phyloP scores from a whole-genome alignment of 2,113 vertebrate species.

The Elephas maximus region DNA sequence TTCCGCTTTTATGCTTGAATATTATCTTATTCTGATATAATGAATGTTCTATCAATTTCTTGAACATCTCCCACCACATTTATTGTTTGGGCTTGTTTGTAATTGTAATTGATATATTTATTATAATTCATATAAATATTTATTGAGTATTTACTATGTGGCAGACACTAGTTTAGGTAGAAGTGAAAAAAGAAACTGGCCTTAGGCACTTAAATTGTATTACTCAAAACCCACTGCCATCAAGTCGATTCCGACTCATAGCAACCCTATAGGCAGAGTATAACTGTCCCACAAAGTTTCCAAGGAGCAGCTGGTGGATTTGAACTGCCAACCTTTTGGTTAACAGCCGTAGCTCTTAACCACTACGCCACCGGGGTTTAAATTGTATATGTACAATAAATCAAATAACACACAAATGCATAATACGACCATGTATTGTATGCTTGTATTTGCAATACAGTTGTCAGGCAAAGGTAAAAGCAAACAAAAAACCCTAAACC shows the following conservation, averaged over 20 bases:
- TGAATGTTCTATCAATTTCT: background rate
- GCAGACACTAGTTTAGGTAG: background rate
- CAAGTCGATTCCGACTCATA: too few species aligned
- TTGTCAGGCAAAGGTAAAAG: background rate
- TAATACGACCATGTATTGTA: too few species aligned
- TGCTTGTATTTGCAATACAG: background rate
- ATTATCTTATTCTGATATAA: slow-evolving; percentile 4
- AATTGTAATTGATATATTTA: background rate
- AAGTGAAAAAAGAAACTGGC: background rate
- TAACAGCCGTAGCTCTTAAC: too few species aligned
- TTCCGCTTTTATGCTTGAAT: background rate
- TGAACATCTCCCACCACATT: background rate
- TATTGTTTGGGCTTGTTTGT: background rate
- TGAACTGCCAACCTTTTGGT: too few species aligned
- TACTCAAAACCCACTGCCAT: too few species aligned
- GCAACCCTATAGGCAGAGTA: too few species aligned
- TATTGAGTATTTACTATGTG: background rate
- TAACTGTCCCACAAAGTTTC: too few species aligned
- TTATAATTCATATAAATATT: slow-evolving; percentile 26
- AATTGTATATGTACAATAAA: background rate
- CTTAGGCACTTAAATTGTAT: background rate
- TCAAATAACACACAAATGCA: background rate
- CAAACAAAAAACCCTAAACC: too few species aligned
- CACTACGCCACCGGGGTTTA: too few species aligned
- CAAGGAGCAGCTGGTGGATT: too few species aligned